Conservation (phyloP, 2,888 invertebrate genomes). For the Euspilapteryx auroguttella region DNA sequence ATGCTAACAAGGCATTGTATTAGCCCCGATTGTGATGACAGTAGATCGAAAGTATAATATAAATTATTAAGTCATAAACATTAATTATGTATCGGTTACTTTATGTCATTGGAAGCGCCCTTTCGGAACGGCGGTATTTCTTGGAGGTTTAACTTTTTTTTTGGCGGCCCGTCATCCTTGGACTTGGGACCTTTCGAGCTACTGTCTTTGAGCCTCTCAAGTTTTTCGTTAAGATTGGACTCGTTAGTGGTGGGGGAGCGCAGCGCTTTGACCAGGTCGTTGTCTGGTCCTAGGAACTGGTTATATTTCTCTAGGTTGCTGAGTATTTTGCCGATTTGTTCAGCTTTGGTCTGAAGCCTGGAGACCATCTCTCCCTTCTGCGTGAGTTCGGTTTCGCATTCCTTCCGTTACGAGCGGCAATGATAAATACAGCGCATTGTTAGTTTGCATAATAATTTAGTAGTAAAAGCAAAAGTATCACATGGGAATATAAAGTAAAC, state of each 20-base stretch:
- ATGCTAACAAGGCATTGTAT: no score
- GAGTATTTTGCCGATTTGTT: constrained; percentile 92
- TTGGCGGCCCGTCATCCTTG: constrained; percentile 58
- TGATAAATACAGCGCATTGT: constrained; percentile 45
- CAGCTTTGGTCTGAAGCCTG: constrained; percentile 92
- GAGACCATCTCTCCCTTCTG: constrained; percentile 96
- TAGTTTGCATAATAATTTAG: constrained; percentile 28
- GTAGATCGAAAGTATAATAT: no score
- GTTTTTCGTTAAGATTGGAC: constrained; percentile 30
- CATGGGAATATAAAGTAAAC: no score
- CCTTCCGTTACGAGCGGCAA: constrained; percentile 65
- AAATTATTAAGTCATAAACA: no score
- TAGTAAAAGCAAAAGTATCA: no score
- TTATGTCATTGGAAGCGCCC: no score
- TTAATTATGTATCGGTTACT: no score
- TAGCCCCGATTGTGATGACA: no score
- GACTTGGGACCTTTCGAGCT: constrained; percentile 42
- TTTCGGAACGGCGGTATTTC: constrained; percentile 57
- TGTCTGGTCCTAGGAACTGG: constrained; percentile 67
- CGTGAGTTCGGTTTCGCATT: constrained; percentile 93
- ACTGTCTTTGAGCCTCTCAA: constrained; percentile 35
- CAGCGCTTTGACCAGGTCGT: constrained; percentile 52
- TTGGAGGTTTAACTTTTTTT: constrained; percentile 53
- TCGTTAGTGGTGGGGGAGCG: constrained; percentile 49
- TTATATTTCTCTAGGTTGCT: constrained; percentile 88